Base-by-base conservation (phyloP, 2,113 vertebrate genomes). In the Engraulis encrasicolus region DNA sequence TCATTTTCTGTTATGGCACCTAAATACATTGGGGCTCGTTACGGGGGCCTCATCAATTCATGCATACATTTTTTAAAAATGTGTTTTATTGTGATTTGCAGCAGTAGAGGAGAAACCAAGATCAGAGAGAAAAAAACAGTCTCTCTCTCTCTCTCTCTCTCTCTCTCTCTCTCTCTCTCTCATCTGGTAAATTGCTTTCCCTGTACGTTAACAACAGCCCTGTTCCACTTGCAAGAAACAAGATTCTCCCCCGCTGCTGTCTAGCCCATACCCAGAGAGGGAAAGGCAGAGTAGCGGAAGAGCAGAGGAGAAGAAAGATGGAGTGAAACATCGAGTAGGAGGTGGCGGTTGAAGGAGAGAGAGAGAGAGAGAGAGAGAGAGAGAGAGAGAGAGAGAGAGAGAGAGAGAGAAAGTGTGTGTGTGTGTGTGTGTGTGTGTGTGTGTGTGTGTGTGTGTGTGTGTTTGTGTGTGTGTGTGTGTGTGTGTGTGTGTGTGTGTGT, bases 311-410 rank as follows among this genome's bases (percentile, higher is more conserved):
- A 90, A 87, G 88, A 86, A 88, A 89, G 82, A 83, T 86, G 86
- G 79, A 83, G 90, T 90, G 92, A 89, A 90, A 85, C 85, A 83
- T 86, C 85, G 90, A 88, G 92, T 90, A 91, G 88, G 91, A 91
- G 90, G 89, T 89, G 82, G 86, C 85, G 86, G 81, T 87, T 86
- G 90, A 86, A 92, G 90, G 91, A 89, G 90, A 91, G 89, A 91
- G 91, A 86, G 86, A 85, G 85, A 81, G 87, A 87, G 90, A n/a
- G n/a, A n/a, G n/a, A n/a, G n/a, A n/a, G n/a, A n/a, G n/a, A n/a
- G n/a, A n/a, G n/a, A n/a, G n/a, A n/a, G n/a, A n/a, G n/a, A n/a
- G n/a, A n/a, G n/a, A n/a, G n/a, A n/a, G n/a, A n/a, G n/a, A n/a
- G n/a, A n/a, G n/a, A n/a, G n/a, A n/a, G n/a, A n/a, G n/a, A n/a